These are phyloP conservation scores for Tringa solitaria DNA, from an alignment of 2,113 vertebrate species.

Conservation along the genomic window DNA sequence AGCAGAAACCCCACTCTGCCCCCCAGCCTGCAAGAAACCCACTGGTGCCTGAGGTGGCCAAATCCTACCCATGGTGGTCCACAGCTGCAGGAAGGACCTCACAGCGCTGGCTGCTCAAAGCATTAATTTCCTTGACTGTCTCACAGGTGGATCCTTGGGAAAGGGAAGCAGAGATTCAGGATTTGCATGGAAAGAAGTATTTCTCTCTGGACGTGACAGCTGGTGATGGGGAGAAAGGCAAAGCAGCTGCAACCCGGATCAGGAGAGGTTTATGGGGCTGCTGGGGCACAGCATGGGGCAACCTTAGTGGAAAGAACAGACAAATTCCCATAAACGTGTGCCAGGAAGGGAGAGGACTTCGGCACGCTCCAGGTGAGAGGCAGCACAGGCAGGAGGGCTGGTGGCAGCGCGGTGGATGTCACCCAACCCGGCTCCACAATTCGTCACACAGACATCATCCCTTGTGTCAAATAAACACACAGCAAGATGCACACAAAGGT, in stretches of 20 bases:
- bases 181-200: neutral
- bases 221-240: neutral
- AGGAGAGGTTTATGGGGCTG: neutral
- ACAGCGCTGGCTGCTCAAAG: neutral
- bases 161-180: neutral
- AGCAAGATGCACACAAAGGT: neutral
- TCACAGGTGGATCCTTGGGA: neutral
- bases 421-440: neutral
- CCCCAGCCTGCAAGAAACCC: neutral
- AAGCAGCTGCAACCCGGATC: neutral
- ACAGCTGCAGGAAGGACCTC: neutral
- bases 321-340: neutral
- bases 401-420: fast-evolving
- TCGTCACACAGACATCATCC: fast-evolving
- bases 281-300: neutral
- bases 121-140: neutral
- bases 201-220: neutral
- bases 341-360: neutral
- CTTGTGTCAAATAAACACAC: neutral
- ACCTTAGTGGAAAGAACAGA: neutral
- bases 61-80: neutral
- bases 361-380: neutral
- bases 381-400: neutral
- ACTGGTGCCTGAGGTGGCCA: neutral
- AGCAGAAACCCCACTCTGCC: neutral